Evolutionary conservation across 1,140 invertebrate species (phyloP).

Genomic region (Aphelenchoides fujianensis): DNA sequence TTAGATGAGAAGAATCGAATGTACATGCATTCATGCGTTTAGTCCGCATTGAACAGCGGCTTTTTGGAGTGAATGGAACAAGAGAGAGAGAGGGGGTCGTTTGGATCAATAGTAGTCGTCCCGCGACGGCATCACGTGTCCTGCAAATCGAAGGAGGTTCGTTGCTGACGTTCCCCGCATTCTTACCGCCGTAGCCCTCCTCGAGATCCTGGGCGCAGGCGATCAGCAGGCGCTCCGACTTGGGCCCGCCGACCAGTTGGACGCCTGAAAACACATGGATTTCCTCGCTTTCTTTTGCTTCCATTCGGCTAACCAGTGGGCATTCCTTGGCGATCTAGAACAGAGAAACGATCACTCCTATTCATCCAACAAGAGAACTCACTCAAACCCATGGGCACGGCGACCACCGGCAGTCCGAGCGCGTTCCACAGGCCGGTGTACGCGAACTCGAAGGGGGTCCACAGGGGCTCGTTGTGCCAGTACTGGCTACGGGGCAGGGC

Average conservation of each 20-base stretch:
- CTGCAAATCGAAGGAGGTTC: no score
- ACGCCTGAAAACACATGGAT: no score
- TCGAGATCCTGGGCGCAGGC: constrained; percentile 69
- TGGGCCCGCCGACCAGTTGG: constrained; percentile 64
- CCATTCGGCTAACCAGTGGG: no score
- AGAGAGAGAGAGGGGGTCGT: no score
- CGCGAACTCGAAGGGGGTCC: constrained; percentile 49
- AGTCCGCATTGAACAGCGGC: no score
- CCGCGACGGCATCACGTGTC: no score
- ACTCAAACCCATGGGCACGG: constrained; percentile 66
- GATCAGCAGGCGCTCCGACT: background rate
- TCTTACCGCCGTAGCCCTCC: constrained; percentile 75
- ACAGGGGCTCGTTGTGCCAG: constrained; percentile 61
- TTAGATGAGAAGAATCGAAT: no score
- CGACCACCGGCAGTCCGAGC: constrained; percentile 64
- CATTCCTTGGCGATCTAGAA: constrained; percentile 24
- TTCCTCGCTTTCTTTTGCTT: no score
- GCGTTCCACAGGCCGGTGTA: constrained; percentile 65
- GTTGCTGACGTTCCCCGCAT: no score
- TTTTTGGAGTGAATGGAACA: no score
- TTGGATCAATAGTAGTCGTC: no score
- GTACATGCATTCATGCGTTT: no score
- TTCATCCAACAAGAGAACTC: constrained; percentile 61
- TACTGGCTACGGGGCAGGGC: constrained; percentile 64
- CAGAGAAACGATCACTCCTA: background rate